A percentile compares a stretch with the other conserved stretches of the same genome.
Conservation (phyloP, 2,888 invertebrate genomes). For the Proisotoma minuta region DNA sequence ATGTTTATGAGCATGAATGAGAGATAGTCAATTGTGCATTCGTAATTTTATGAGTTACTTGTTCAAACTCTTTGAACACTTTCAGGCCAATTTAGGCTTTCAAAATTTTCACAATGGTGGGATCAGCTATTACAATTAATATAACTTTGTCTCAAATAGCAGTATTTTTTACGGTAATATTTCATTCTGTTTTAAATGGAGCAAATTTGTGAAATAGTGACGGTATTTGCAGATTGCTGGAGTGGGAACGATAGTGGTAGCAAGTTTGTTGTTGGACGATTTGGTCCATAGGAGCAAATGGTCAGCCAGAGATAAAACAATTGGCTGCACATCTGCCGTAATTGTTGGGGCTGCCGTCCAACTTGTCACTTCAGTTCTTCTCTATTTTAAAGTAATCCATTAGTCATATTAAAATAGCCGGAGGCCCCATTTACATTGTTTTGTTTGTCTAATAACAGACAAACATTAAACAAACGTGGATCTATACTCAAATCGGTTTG, state of each 20-base stretch:
- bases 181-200: background rate
- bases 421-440: background rate
- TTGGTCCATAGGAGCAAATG: background rate
- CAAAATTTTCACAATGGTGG: too few relatives aligned
- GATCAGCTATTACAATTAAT: constrained; percentile 12
- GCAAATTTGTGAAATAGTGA: background rate
- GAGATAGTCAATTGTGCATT: too few relatives aligned
- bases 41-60: too few relatives aligned
- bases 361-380: background rate
- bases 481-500: background rate
- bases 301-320: constrained; percentile 3
- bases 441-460: constrained; percentile 1
- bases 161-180: constrained; percentile 17
- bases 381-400: constrained; percentile 18
- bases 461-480: constrained; percentile 13
- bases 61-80: too few relatives aligned
- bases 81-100: too few relatives aligned
- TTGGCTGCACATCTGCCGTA: background rate
- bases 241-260: constrained; percentile 8
- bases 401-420: background rate
- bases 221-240: constrained; percentile 7
- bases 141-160: constrained; percentile 15
- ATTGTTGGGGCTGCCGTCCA: constrained; percentile 14
- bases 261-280: constrained; percentile 10
- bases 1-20: too few relatives aligned